Percentiles rank a stretch among this genome's conserved stretches.
Evolutionary conservation across 2,113 vertebrate species (phyloP).

Genomic region (Tyto alba): DNA sequence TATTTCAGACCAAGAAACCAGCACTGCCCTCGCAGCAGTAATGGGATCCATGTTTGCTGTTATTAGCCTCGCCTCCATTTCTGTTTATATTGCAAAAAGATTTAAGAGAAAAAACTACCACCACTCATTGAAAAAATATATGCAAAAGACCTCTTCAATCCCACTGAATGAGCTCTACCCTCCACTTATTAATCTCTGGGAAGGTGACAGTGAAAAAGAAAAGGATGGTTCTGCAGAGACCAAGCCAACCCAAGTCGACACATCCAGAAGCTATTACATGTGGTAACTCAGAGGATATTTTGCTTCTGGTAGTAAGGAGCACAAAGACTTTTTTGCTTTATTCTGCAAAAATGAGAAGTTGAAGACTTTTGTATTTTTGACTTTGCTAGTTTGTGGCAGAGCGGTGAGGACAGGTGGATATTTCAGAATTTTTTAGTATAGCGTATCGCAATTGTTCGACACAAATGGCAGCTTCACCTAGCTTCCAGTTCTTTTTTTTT

Average conservation of each 20-base stretch:
- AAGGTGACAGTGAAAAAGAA: constrained; percentile 93
- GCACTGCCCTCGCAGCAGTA: constrained; percentile 87
- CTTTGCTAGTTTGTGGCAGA: constrained; percentile 85
- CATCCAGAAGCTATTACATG: constrained; percentile 98
- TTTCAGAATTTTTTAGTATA: constrained; percentile 82
- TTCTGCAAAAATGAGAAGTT: constrained; percentile 82
- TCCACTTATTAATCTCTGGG: constrained; percentile 98
- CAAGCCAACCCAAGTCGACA: constrained; percentile 94
- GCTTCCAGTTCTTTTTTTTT: constrained; percentile 65
- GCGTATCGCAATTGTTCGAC: constrained; percentile 80
- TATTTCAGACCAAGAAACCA: constrained; percentile 87
- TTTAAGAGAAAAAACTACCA: constrained; percentile 98
- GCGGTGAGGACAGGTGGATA: constrained; percentile 71
- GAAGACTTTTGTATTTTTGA: constrained; percentile 79
- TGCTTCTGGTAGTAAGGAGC: constrained; percentile 84
- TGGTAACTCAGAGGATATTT: constrained; percentile 85
- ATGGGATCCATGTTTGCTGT: constrained; percentile 93
- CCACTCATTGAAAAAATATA: constrained; percentile 97
- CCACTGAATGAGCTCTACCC: constrained; percentile 97
- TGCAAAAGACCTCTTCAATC: constrained; percentile 98
- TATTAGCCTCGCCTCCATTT: constrained; percentile 85
- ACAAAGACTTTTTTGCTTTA: constrained; percentile 87
- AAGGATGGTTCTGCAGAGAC: constrained; percentile 87
- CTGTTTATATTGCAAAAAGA: constrained; percentile 85
- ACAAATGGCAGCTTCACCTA: constrained; percentile 78